Evolutionary conservation across 37 sponge, comb jelly and placozoan genomes (phyloP).

Genomic region (Geodia barretti): DNA sequence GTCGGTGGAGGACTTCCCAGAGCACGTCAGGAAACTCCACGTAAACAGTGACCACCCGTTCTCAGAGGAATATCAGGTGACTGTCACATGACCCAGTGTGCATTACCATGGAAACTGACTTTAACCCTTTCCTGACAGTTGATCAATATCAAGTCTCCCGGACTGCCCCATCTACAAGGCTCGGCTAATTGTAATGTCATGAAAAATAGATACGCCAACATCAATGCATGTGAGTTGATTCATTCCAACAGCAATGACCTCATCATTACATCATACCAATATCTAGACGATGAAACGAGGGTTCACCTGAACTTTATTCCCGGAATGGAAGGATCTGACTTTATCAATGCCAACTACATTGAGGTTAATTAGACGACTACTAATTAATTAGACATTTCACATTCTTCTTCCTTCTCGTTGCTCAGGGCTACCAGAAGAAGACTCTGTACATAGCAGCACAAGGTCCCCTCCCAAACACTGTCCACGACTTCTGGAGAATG

Average conservation of each 20-base stretch:
- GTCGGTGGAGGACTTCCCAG: conserved; percentile 22
- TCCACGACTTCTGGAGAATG: conserved; percentile 84
- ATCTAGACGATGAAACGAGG: conserved; percentile 64
- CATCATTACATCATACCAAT: neutral
- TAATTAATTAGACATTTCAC: neutral
- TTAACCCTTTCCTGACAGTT: conserved; percentile 21
- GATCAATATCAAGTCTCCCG: conserved; percentile 74
- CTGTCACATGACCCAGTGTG: neutral
- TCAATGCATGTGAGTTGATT: conserved; percentile 79
- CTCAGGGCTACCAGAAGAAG: conserved; percentile 55
- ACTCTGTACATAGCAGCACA: conserved; percentile 65
- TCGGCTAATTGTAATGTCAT: conserved; percentile 45
- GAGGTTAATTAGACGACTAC: conserved; percentile 33
- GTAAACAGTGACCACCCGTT: conserved; percentile 76
- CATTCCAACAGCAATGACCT: neutral
- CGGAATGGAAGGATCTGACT: conserved; percentile 68
- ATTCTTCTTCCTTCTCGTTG: neutral
- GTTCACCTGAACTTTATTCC: conserved; percentile 40
- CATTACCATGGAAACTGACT: too few species aligned
- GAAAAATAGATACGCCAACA: conserved; percentile 90
- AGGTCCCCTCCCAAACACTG: conserved; percentile 69
- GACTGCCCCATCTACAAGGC: conserved; percentile 49
- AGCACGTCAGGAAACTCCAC: conserved; percentile 48
- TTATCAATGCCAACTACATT: conserved; percentile 88
- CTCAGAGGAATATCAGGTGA: conserved; percentile 83